Evolutionary conservation across 1,140 invertebrate species (phyloP).

Genomic region (Wiebesia pumilae): DNA sequence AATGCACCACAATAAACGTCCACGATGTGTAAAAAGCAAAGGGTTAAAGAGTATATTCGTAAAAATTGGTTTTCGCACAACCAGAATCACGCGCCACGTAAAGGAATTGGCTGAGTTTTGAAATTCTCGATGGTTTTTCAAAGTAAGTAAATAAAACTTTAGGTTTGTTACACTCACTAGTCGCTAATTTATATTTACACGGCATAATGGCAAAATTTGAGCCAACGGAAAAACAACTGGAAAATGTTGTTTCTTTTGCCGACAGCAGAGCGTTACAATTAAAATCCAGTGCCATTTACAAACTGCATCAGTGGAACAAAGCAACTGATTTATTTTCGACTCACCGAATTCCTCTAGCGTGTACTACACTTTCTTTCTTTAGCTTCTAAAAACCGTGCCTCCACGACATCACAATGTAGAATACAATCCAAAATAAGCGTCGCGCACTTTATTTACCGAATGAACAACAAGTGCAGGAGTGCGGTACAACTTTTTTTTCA

Average conservation of each 20-base stretch:
- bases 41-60: not conserved
- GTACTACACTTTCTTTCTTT: conserved; percentile 30
- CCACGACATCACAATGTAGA: not conserved
- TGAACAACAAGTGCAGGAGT: not conserved
- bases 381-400: conserved; percentile 29
- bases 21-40: not conserved
- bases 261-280: not conserved
- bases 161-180: too few species aligned
- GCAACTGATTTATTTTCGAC: conserved; percentile 46
- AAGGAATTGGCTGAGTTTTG: not conserved
- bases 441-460: not conserved
- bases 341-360: conserved; percentile 14
- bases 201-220: not conserved
- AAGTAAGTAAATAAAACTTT: not conserved
- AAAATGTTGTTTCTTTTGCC: not conserved
- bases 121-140: not conserved
- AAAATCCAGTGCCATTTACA: not conserved
- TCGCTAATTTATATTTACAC: not conserved
- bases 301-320: conserved; percentile 1
- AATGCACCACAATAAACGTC: conserved; percentile 18
- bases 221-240: too few species aligned
- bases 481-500: not conserved
- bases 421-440: conserved; percentile 39
- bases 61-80: not conserved
- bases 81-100: not conserved